Percentiles rank a stretch among this genome's conserved stretches.
These are phyloP conservation scores for Stichopus horrens DNA, from an alignment of 53 echinoderm and acorn worm genomes.

Conservation along the genomic window DNA sequence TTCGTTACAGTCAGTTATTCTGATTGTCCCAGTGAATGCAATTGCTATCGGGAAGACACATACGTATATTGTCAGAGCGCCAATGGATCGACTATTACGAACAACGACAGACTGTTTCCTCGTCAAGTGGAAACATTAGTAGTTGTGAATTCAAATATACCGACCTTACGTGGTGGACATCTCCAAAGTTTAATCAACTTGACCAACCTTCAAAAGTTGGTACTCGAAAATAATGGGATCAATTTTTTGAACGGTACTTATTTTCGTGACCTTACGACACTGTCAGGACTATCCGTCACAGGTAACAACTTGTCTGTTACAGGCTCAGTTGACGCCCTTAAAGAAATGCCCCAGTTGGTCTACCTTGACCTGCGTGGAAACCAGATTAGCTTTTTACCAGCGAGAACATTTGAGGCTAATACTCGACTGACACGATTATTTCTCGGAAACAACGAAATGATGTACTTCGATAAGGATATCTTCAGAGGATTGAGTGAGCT, in stretches of 20 bases:
- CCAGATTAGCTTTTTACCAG: not conserved
- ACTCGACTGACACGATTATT: not conserved
- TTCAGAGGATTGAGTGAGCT: not conserved
- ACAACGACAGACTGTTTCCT: not conserved
- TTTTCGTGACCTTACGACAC: not conserved
- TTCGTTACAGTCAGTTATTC: not conserved
- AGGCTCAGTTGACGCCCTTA: not conserved
- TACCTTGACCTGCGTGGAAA: not conserved
- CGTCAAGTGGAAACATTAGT: not conserved
- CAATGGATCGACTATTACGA: not conserved
- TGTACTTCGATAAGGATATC: not conserved
- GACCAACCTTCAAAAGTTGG: not conserved
- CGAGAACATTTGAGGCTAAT: not conserved
- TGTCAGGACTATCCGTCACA: not conserved
- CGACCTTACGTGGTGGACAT: not conserved
- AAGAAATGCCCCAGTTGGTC: not conserved
- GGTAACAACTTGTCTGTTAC: not conserved
- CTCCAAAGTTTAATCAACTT: not conserved
- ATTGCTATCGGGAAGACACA: not conserved
- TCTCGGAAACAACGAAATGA: not conserved
- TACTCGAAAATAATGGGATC: not conserved
- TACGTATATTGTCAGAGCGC: not conserved
- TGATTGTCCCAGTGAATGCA: not conserved
- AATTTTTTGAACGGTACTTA: not conserved
- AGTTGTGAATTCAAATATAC: not conserved